Base-by-base conservation (phyloP, 2,797 vertebrate species). In the Galago senegalensis region DNA sequence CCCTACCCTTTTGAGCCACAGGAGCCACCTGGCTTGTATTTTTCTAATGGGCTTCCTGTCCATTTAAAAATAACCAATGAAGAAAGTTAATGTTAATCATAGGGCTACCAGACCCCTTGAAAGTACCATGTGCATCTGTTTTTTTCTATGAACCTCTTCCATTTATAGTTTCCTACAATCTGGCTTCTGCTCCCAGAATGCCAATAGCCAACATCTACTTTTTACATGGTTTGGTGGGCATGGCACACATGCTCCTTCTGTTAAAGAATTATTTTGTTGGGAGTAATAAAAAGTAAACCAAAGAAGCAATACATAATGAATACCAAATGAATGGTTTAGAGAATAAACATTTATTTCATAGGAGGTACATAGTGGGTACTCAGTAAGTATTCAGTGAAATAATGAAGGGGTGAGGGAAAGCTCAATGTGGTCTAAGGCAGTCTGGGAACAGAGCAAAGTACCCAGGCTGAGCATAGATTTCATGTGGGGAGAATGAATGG, bases 51-150 rank as follows among this genome's bases (percentile, higher is more conserved):
- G 58, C 13, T 83, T 70, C 95, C 86, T 79, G 60, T 7, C 86
- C 18, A 84, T 89, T 93, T 77, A 77, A 93, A 95, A 92, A 88
- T 60, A 93, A 92, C 7, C 60, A 87, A 2, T 46, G 56, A 91
- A 14, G 40, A n/a, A 92, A 13, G 61, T 76, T 80, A 73, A 60
- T 56, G 73, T 86, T 87, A 93, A 93, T 73, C 29, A 76, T 18
- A 89, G n/a, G 65, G 61, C 34, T 72, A n/a, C n/a, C 3, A 63
- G 89, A 69, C 21, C 40, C 21, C 49, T 46, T 53, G 40, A 96
- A 95, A 95, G 13, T 60, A 85, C 43, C 23, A 96, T 91, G 58
- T 79, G 56, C 14, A 13, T 90, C 82, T 90, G 49, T 60, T 82
- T 89, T 93, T 91, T 80, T 53, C 37, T 81, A 43, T 72, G 20